These are phyloP conservation scores for Channallabes apus DNA, from an alignment of 2,797 vertebrate species.

Conservation along the genomic window DNA sequence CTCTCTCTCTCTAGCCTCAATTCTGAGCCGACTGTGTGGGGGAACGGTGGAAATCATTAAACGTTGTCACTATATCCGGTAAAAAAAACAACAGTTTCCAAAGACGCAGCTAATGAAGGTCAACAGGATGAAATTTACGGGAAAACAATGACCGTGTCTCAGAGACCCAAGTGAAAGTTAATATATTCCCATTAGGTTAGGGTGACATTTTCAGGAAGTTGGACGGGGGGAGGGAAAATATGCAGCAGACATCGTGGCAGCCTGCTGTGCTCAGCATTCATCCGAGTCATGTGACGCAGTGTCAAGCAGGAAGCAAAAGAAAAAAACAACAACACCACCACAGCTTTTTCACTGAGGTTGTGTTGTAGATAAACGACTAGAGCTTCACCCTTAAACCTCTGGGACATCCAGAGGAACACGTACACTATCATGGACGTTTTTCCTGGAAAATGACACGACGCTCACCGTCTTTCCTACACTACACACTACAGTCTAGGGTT, in stretches of 20 bases:
- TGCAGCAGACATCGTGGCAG: constrained; percentile 28
- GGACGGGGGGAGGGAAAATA: neutral
- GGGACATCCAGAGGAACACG: neutral
- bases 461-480: neutral
- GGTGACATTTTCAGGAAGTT: constrained; percentile 60
- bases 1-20: neutral
- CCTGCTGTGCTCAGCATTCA: constrained; percentile 37
- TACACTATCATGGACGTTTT: neutral
- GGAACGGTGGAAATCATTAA: constrained; percentile 1
- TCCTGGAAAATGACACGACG: neutral
- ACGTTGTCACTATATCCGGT: constrained; percentile 19
- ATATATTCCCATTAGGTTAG: constrained; percentile 60
- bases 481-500: neutral
- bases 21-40: neutral
- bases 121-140: constrained; percentile 60
- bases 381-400: neutral
- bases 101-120: constrained; percentile 62
- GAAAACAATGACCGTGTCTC: constrained; percentile 52
- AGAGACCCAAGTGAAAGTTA: constrained; percentile 67
- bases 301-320: neutral
- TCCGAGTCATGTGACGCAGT: neutral
- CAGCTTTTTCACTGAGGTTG: neutral
- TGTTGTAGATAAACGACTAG: neutral
- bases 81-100: constrained; percentile 43
- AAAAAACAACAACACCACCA: neutral